phyloP scores from a whole-genome alignment of 2,797 vertebrate genomes.

The Acipenser oxyrinchus region DNA sequence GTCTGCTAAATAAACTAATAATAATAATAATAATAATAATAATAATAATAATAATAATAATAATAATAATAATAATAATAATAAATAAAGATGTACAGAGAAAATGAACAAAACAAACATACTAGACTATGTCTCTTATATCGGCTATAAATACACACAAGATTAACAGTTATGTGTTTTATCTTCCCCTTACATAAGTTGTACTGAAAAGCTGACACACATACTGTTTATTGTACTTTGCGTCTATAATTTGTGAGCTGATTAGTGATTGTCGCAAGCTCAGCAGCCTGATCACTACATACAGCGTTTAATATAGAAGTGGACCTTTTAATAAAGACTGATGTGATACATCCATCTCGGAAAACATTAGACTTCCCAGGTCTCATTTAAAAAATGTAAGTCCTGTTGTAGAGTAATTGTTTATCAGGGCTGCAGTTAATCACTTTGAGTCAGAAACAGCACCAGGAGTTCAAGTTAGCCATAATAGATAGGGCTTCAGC shows the following conservation, averaged over 20 bases:
- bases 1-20: too few relatives aligned
- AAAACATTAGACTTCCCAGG: not conserved
- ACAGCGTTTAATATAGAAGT: conserved; percentile 30
- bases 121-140: too few relatives aligned
- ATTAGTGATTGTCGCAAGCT: conserved; percentile 26
- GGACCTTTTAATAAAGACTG: conserved; percentile 39
- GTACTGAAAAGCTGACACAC: conserved; percentile 11
- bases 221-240: conserved; percentile 30
- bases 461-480: not conserved
- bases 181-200: not conserved
- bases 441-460: not conserved
- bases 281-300: conserved; percentile 19
- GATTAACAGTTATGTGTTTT: not conserved
- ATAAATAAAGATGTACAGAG: too few relatives aligned
- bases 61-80: too few relatives aligned
- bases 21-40: too few relatives aligned
- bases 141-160: too few relatives aligned
- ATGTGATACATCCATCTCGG: conserved; percentile 9
- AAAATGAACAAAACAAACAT: too few relatives aligned
- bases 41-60: too few relatives aligned
- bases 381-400: not conserved
- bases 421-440: conserved; percentile 8
- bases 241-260: conserved; percentile 29
- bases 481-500: not conserved
- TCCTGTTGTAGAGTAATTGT: conserved; percentile 5